These are phyloP conservation scores for Harmothoe impar DNA, from an alignment of 2,888 invertebrate species.

Conservation along the genomic window DNA sequence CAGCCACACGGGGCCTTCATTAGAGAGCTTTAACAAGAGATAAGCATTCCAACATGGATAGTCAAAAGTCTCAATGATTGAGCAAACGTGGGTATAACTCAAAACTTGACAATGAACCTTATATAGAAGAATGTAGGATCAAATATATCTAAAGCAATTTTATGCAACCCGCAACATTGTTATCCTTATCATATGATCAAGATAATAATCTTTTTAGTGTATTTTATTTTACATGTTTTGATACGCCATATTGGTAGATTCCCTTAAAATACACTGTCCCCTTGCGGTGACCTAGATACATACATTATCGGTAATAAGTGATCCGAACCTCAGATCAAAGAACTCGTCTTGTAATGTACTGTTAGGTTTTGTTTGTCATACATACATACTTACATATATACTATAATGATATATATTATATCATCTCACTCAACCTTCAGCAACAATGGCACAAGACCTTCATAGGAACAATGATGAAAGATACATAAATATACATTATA, in stretches of 20 bases:
- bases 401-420: neutral
- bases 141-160: slow-evolving; percentile 28
- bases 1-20: neutral
- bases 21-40: neutral
- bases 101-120: slow-evolving; percentile 20
- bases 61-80: slow-evolving; percentile 33
- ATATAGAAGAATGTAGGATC: slow-evolving; percentile 27
- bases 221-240: neutral
- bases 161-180: slow-evolving; percentile 19
- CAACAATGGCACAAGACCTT: slow-evolving; percentile 61
- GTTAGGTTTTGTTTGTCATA: neutral
- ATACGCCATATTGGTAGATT: neutral
- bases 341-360: slow-evolving; percentile 18
- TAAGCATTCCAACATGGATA: neutral
- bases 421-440: slow-evolving; percentile 59
- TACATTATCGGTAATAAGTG: neutral
- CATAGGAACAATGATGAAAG: slow-evolving; percentile 49
- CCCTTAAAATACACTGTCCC: neutral
- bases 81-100: slow-evolving; percentile 3
- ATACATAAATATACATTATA: slow-evolving; percentile 39
- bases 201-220: neutral
- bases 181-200: neutral
- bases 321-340: slow-evolving; percentile 9
- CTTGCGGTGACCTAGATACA: slow-evolving; percentile 33
- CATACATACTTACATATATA: slow-evolving; percentile 58